Percentiles rank a stretch among this genome's conserved stretches.
phyloP scores from a whole-genome alignment of 2,888 invertebrate species.

The Bembecia ichneumoniformis region DNA sequence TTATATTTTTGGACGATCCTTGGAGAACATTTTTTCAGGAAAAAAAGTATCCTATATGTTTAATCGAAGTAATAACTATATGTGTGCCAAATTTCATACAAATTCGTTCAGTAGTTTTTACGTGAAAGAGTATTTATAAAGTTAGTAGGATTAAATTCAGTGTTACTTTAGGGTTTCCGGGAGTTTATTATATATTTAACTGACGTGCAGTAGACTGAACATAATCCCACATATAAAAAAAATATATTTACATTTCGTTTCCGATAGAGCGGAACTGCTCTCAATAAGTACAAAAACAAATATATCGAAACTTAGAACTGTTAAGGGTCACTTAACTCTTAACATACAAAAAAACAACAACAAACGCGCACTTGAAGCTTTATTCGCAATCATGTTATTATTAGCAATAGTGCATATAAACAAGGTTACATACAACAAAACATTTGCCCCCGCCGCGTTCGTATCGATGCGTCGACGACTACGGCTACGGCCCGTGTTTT shows the following conservation, averaged over 20 bases:
- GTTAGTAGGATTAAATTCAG: too few species aligned
- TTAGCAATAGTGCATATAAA: conserved; percentile 67
- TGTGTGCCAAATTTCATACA: too few species aligned
- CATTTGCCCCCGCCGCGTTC: conserved; percentile 48
- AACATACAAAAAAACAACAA: conserved; percentile 37
- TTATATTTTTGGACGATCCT: too few species aligned
- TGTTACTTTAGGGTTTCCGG: too few species aligned
- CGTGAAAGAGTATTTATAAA: too few species aligned
- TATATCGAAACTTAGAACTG: conserved; percentile 19
- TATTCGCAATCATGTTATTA: conserved; percentile 64
- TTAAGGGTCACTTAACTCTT: conserved; percentile 40
- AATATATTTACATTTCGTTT: conserved; percentile 9
- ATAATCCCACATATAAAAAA: too few species aligned
- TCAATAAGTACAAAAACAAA: conserved; percentile 45
- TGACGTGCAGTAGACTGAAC: too few species aligned
- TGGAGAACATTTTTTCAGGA: too few species aligned
- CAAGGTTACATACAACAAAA: conserved; percentile 61
- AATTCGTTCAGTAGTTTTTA: too few species aligned
- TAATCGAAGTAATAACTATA: too few species aligned
- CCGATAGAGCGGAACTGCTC: conserved; percentile 37
- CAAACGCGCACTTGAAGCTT: conserved; percentile 41
- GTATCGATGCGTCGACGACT: conserved; percentile 60
- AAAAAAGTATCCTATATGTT: too few species aligned
- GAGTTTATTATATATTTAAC: too few species aligned
- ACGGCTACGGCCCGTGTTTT: conserved; percentile 47